Evolutionary conservation across 1,140 invertebrate genomes (phyloP).

Genomic region (Portunus trituberculatus): DNA sequence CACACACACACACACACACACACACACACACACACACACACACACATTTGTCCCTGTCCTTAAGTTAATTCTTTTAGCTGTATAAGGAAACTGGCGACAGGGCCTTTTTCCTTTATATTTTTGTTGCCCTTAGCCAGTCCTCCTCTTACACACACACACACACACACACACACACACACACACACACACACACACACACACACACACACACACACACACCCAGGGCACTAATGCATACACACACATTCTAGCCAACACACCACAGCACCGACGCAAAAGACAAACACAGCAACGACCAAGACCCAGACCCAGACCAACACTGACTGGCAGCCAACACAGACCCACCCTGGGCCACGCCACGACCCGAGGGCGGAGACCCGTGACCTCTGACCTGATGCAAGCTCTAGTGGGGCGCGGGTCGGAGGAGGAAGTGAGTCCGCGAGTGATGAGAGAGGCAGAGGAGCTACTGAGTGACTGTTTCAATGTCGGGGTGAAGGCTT

Average conservation of each 20-base stretch:
- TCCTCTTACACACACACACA: too few relatives aligned
- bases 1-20: too few relatives aligned
- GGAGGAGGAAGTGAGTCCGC: conserved; percentile 65
- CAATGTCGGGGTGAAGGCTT: conserved; percentile 73
- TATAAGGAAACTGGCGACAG: too few relatives aligned
- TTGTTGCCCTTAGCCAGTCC: too few relatives aligned
- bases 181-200: too few relatives aligned
- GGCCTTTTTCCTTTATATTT: too few relatives aligned
- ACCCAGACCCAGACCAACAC: background rate
- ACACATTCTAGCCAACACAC: background rate
- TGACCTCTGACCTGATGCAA: conserved; percentile 73
- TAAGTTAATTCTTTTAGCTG: too few relatives aligned
- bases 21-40: too few relatives aligned
- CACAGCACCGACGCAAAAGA: background rate
- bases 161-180: too few relatives aligned
- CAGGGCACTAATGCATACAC: too few relatives aligned
- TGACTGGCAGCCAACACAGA: background rate
- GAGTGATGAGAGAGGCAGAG: conserved; percentile 74
- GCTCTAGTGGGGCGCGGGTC: conserved; percentile 68
- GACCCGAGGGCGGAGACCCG: conserved; percentile 23
- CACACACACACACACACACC: too few relatives aligned
- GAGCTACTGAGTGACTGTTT: conserved; percentile 76
- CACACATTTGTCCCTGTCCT: too few relatives aligned
- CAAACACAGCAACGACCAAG: background rate
- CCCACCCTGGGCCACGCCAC: background rate